Evolutionary conservation across 2,797 vertebrate species (phyloP), one percentile per base, ranked within the genome.

Genomic region (Cirrhinus molitorella): DNA sequence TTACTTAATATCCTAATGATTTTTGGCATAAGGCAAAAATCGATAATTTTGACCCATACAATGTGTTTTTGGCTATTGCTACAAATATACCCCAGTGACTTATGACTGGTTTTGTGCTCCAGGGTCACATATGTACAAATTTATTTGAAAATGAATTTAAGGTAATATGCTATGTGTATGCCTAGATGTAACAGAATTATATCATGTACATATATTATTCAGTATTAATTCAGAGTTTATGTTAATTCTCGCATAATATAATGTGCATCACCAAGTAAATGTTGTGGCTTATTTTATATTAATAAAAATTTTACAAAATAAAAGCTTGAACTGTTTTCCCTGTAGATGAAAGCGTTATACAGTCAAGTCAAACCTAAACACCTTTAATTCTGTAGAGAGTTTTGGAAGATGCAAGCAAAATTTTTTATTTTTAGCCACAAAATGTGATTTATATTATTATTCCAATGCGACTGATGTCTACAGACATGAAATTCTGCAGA

Each of bases 111-210:
- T n/a, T n/a, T n/a, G n/a, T n/a, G n/a, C n/a, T n/a, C n/a, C n/a
- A n/a, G n/a, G n/a, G n/a, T n/a, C n/a, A n/a, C 31, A 34, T 34
- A 34, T 70, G 51, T 70, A 57, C 57, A 57, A 55, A 25, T 19
- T 0, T 16, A 80, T 80, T 68, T 70, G 28, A 67, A 63, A 79
- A 79, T 55, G 28, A 53, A n/a, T 53, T 34, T n/a, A 53, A 53
- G 47, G 28, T 73, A 59, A 80, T 55, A 55, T 43, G 79, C 66
- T 21, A 57, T 80, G 66, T 68, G 37, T 80, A 57, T 80, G 55
- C 19, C 37, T 57, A 80, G 66, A 57, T 59, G 66, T 72, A 16
- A 70, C 79, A 80, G 49, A 80, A 57, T 70, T 70, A 70, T 81
- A 72, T 72, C 8, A 34, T 71, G 78, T 79, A 79, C 49, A 57